phyloP scores from a whole-genome alignment of 2,113 vertebrate species.

The Cochlearius cochlearius region DNA sequence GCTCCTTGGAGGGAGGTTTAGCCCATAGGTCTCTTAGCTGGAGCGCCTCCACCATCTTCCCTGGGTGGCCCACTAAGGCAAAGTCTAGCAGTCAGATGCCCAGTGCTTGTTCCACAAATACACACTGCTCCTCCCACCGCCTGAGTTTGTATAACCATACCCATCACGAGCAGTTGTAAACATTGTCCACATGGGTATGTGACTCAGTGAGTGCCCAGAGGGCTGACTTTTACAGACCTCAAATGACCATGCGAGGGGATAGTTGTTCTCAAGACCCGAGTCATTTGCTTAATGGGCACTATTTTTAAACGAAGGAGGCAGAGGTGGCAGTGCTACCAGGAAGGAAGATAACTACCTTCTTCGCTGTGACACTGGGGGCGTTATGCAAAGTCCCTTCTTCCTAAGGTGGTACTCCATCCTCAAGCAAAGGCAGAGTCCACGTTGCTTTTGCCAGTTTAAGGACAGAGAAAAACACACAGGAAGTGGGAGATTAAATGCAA shows the following conservation, averaged over 20 bases:
- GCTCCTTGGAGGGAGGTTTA: neutral
- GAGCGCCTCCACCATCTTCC: neutral
- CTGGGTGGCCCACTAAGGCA: neutral
- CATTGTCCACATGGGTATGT: neutral
- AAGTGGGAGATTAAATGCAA: neutral
- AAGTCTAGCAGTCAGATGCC: neutral
- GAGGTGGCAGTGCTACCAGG: neutral
- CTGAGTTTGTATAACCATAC: neutral
- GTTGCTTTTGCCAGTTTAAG: neutral
- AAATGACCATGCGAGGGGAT: neutral
- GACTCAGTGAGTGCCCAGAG: neutral
- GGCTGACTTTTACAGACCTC: neutral
- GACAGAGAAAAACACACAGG: neutral
- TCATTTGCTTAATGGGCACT: neutral
- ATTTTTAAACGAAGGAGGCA: neutral
- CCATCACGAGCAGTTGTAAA: neutral
- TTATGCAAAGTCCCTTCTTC: neutral
- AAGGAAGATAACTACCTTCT: neutral
- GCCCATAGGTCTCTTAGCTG: neutral
- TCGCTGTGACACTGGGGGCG: rapidly evolving
- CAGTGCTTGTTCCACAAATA: neutral
- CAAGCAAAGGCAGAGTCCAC: neutral
- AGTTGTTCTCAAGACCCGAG: neutral
- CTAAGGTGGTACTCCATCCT: neutral
- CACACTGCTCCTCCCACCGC: neutral